phyloP scores from a whole-genome alignment of 2,113 vertebrate genomes.

The Scytalopus superciliaris region DNA sequence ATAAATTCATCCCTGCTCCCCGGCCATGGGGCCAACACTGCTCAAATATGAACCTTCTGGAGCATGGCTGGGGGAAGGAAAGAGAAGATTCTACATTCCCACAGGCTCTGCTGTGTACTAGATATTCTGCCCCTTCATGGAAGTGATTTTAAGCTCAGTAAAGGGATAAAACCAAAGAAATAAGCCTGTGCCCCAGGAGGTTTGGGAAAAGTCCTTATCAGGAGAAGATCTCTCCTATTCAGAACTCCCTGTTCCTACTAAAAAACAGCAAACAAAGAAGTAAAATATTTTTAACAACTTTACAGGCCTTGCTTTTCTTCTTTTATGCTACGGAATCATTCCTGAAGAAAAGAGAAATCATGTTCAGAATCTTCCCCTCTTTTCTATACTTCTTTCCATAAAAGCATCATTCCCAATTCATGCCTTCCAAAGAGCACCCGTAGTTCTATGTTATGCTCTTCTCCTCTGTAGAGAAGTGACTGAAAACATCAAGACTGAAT shows the following conservation, averaged over 20 bases:
- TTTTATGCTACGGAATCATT: background rate
- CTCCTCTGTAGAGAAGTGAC: background rate
- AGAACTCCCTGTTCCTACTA: background rate
- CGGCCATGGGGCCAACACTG: background rate
- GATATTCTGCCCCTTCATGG: background rate
- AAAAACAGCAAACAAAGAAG: background rate
- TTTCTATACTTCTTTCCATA: background rate
- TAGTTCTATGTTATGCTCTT: background rate
- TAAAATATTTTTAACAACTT: background rate
- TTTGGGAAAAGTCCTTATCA: background rate
- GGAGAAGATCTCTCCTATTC: background rate
- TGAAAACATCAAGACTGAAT: background rate
- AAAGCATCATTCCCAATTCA: background rate
- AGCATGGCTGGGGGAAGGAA: background rate
- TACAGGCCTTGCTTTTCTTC: background rate
- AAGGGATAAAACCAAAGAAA: background rate
- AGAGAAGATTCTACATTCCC: background rate
- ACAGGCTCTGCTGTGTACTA: background rate
- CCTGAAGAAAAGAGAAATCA: background rate
- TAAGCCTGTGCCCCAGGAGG: background rate
- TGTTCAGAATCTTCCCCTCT: background rate
- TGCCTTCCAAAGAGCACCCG: background rate
- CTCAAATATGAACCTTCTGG: background rate
- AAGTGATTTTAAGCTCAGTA: background rate
- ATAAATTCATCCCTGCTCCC: slow-evolving; percentile 10